phyloP scores from a whole-genome alignment of 2,888 invertebrate species.

The Alentia gelatinosa region DNA sequence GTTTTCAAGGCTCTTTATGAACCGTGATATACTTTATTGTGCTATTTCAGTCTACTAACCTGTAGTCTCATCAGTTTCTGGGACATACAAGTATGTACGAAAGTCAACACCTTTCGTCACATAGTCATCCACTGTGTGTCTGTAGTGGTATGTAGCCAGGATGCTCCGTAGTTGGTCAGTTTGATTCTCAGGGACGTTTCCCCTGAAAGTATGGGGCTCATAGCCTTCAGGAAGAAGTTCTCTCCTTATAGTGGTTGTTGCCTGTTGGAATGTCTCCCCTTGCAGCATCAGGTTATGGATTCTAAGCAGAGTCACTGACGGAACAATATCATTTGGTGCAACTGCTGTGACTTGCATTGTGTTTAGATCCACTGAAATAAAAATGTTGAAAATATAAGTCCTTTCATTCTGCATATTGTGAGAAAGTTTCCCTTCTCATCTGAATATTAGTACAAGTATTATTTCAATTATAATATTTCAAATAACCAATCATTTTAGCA shows the following conservation, averaged over 20 bases:
- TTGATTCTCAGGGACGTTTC: neutral
- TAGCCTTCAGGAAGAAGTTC: neutral
- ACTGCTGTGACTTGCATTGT: no score
- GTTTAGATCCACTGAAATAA: no score
- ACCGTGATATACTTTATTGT: neutral
- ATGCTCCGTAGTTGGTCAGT: neutral
- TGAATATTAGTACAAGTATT: no score
- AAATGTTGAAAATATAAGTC: no score
- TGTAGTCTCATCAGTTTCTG: neutral
- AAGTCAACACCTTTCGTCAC: neutral
- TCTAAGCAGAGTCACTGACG: no score
- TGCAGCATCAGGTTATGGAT: neutral
- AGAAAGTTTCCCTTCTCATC: no score
- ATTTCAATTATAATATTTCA: no score
- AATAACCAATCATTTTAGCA: no score
- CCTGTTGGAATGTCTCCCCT: neutral
- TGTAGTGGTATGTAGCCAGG: neutral
- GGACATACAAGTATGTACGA: neutral
- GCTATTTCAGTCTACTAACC: neutral
- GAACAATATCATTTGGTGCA: no score
- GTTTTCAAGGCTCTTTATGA: neutral
- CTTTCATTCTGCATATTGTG: no score
- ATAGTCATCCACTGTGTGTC: neutral
- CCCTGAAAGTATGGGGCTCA: neutral
- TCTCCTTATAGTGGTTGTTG: neutral